Percentiles rank a stretch among this genome's conserved stretches.
These are phyloP conservation scores for Grus americana DNA, from an alignment of 2,113 vertebrate genomes.

Conservation along the genomic window DNA sequence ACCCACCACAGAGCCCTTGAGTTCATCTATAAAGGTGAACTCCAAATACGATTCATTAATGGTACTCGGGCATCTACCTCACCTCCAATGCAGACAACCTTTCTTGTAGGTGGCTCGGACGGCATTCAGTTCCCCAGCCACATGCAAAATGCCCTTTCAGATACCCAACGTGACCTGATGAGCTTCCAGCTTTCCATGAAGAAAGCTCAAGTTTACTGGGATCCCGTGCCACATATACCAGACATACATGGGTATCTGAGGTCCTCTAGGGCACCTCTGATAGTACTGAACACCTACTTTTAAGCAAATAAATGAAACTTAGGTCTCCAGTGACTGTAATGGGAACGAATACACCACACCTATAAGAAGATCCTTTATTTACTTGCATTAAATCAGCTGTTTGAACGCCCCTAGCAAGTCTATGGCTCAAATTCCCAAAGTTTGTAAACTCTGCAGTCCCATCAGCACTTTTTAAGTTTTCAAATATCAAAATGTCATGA, in stretches of 20 bases:
- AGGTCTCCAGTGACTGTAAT: background rate
- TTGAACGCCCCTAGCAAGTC: background rate
- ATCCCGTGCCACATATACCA: background rate
- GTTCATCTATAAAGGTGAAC: background rate
- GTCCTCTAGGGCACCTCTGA: background rate
- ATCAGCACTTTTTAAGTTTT: background rate
- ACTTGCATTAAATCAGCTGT: background rate
- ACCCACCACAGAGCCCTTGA: background rate
- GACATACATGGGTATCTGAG: background rate
- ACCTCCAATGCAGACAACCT: background rate
- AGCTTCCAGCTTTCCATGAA: background rate
- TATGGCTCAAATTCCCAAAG: background rate
- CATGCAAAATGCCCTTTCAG: background rate
- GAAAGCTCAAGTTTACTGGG: background rate
- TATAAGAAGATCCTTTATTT: background rate
- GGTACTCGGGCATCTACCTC: background rate
- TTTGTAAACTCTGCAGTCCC: background rate
- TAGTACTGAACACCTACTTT: background rate
- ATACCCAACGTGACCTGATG: background rate
- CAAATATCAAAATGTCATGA: background rate
- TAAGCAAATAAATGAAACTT: background rate
- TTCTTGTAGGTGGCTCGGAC: background rate
- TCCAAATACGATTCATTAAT: background rate
- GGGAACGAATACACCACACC: background rate
- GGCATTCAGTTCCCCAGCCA: background rate